Percentiles rank a stretch among this genome's conserved stretches.
Evolutionary conservation across 2,113 vertebrate genomes (phyloP).

Genomic region (Chaetorhynchus papuensis): DNA sequence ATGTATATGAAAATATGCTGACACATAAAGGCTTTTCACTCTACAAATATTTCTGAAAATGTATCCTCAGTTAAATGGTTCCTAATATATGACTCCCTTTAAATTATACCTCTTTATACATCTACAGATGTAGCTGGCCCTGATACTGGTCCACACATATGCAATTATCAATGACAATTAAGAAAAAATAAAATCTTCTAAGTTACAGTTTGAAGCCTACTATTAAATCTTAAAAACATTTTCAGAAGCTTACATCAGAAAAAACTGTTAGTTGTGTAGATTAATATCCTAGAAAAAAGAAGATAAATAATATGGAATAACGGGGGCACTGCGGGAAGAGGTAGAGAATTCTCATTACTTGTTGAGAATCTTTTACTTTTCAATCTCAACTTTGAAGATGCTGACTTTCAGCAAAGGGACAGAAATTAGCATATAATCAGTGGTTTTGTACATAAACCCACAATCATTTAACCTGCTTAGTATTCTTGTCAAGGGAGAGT

Average conservation of each 20-base stretch:
- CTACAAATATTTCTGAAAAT: neutral
- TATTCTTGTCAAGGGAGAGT: neutral
- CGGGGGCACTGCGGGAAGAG: neutral
- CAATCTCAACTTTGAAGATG: neutral
- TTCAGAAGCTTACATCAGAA: neutral
- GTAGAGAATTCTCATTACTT: neutral
- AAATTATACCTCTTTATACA: neutral
- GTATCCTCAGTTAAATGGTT: neutral
- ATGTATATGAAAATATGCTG: neutral
- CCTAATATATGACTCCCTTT: neutral
- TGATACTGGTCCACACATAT: neutral
- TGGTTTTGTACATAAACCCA: neutral
- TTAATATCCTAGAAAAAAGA: neutral
- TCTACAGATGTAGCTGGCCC: neutral
- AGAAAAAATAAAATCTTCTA: neutral
- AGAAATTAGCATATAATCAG: neutral
- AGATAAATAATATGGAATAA: neutral
- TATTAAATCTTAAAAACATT: neutral
- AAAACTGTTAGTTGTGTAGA: neutral
- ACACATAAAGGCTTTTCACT: neutral
- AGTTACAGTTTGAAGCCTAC: neutral
- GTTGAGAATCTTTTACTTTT: neutral
- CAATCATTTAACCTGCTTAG: neutral
- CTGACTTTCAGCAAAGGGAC: neutral
- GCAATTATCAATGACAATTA: neutral